These are phyloP conservation scores for Nephila pilipes DNA, from an alignment of 1,140 invertebrate genomes.

Conservation along the genomic window DNA sequence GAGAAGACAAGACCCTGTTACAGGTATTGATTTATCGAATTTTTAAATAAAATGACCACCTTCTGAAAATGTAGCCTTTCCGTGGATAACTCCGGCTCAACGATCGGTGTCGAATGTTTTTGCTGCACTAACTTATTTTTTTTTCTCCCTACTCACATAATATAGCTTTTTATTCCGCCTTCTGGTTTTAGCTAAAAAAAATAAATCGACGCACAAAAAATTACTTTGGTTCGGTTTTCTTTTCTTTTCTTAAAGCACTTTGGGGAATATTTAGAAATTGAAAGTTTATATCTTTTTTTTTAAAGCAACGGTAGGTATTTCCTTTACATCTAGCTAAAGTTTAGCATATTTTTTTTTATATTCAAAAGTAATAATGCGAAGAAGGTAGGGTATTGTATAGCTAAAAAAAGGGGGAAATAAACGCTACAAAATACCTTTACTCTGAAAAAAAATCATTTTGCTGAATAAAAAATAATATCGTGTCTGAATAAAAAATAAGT, in stretches of 20 bases:
- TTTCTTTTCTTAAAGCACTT: not conserved
- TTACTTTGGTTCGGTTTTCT: not conserved
- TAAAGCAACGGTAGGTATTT: too few species aligned
- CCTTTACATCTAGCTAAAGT: too few species aligned
- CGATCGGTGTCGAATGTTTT: constrained; percentile 54
- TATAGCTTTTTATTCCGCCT: constrained; percentile 9
- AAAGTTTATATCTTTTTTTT: not conserved
- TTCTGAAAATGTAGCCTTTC: constrained; percentile 9
- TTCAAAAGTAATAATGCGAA: too few species aligned
- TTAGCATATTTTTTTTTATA: too few species aligned
- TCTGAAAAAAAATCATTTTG: too few species aligned
- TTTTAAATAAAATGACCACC: constrained; percentile 64
- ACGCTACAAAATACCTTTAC: too few species aligned
- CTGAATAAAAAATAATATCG: too few species aligned
- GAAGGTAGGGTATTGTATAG: too few species aligned
- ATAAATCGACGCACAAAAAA: not conserved
- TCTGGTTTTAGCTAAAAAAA: not conserved
- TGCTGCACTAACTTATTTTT: not conserved
- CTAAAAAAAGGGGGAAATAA: too few species aligned
- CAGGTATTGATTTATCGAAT: constrained; percentile 61
- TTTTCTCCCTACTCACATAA: not conserved
- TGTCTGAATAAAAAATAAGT: too few species aligned
- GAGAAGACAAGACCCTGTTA: constrained; percentile 40
- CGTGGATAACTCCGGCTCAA: constrained; percentile 43
- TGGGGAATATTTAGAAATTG: constrained; percentile 16